phyloP scores from a whole-genome alignment of 2,797 vertebrate species.

The Petrocephalus schoutedeni region DNA sequence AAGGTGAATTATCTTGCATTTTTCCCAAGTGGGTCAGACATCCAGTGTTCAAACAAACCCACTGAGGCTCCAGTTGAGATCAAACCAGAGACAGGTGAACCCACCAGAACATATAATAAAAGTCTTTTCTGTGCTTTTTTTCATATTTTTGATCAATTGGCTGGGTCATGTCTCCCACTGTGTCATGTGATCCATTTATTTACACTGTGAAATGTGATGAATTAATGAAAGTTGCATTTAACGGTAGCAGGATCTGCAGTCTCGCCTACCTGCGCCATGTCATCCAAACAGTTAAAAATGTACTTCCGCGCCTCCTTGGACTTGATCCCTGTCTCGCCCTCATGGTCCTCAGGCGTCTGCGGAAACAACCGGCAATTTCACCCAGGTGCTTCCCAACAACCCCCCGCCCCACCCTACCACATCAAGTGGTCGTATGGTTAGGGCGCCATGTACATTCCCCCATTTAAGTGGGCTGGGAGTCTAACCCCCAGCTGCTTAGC shows the following conservation, averaged over 20 bases:
- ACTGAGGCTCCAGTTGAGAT: neutral
- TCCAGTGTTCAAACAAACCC: neutral
- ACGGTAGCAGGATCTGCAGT: constrained; percentile 21
- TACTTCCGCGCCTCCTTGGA: constrained; percentile 99
- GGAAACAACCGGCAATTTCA: constrained; percentile 28
- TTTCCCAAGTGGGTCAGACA: neutral
- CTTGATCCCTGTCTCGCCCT: constrained; percentile 96
- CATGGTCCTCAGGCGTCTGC: constrained; percentile 94
- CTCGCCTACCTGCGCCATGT: constrained; percentile 90
- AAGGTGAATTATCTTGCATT: neutral
- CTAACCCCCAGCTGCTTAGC: too few relatives aligned
- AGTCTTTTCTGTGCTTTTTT: neutral
- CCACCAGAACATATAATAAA: neutral
- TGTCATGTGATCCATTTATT: neutral
- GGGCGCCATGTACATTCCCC: neutral
- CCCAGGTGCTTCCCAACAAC: constrained; percentile 50
- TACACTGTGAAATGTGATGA: neutral
- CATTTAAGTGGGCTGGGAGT: too few relatives aligned
- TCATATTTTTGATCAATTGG: neutral
- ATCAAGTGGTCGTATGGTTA: constrained; percentile 47
- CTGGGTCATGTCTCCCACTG: neutral
- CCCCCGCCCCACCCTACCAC: constrained; percentile 56
- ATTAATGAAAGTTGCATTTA: neutral
- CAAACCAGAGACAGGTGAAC: neutral
- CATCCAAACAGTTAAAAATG: constrained; percentile 99